These are phyloP conservation scores for Tachina fera DNA, from an alignment of 2,888 invertebrate species.

Conservation along the genomic window DNA sequence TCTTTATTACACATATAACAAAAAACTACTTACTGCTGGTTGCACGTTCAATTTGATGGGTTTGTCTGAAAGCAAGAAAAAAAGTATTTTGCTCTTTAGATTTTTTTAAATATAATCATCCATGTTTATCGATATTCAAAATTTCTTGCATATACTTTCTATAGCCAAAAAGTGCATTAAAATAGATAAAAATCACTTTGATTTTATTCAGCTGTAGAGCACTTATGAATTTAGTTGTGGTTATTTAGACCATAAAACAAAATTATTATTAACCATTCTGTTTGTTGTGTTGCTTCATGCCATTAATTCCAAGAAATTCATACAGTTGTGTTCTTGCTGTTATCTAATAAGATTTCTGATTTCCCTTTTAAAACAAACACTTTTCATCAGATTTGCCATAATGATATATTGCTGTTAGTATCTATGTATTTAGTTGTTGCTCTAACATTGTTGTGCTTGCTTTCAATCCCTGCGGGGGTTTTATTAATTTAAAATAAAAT, in stretches of 20 bases:
- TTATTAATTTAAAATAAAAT: constrained; percentile 63
- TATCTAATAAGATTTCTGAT: constrained; percentile 22
- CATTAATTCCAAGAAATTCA: constrained; percentile 22
- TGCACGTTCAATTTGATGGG: constrained; percentile 13
- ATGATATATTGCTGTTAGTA: constrained; percentile 22
- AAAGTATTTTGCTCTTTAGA: not conserved
- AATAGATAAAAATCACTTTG: constrained; percentile 17
- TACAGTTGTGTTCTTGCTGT: constrained; percentile 48
- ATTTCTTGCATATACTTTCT: constrained; percentile 19
- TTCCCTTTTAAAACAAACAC: not conserved
- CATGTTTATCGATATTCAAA: constrained; percentile 45
- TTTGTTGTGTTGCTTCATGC: not conserved
- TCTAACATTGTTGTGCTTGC: not conserved
- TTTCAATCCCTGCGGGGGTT: constrained; percentile 47
- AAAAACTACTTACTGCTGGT: not conserved
- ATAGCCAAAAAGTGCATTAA: not conserved
- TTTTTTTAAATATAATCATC: constrained; percentile 9
- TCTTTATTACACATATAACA: constrained; percentile 11
- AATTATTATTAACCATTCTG: constrained; percentile 24
- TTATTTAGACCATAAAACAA: constrained; percentile 18
- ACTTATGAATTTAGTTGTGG: not conserved
- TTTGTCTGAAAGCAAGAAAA: not conserved
- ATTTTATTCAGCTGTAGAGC: not conserved
- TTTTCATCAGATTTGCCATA: constrained; percentile 33
- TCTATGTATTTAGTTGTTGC: constrained; percentile 23